Base-by-base conservation (phyloP, 2,113 vertebrate species). In the Piaya cayana region DNA sequence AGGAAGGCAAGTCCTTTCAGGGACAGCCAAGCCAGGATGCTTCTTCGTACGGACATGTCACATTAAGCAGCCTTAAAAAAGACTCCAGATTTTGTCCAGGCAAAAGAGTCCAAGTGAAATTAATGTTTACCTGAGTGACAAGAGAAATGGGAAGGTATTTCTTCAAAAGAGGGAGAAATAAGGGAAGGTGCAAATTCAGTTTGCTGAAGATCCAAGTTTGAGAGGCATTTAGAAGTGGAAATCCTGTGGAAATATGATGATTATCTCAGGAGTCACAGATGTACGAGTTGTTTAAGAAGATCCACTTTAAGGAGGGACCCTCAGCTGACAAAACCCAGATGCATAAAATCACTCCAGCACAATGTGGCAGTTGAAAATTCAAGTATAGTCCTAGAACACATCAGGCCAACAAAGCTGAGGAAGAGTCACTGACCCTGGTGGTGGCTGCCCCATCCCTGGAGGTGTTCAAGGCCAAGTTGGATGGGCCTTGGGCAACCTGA, bases 1-100 rank as follows among this genome's bases (percentile, higher is more conserved):
- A 75, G 43, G 22, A 56, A 86, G 72, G 42, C 47, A 79, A 88
- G 86, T 56, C 80, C 95, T 96, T 86, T 68, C 16, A 63, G 83
- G 45, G 53, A 58, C 76, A 86, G 52, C 56, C 79, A 16, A 60
- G 56, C 39, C 92, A 93, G 58, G 92, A 91, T 72, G 71, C 8
- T 42, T 81, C 77, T 65, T 71, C 68, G 39, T 59, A 55, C 60
- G 59, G 56, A 12, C 63, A 81, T 20, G 36, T 65, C 55, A 7
- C 47, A 30, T 59, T n/a, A 64, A 64, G 26, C 43, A 60, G 9
- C 62, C 70, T 71, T 78, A 43, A 3, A 70, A 42, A 26, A 42
- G 7, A 72, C 16, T 83, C 37, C 21, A 47, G 34, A 17, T 47
- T 88, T 63, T 71, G 30, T 25, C 27, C 42, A 26, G 69, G 56